Percentiles rank a stretch among this genome's conserved stretches.
phyloP scores from a whole-genome alignment of 2,888 invertebrate species.

The Elmis aenea region DNA sequence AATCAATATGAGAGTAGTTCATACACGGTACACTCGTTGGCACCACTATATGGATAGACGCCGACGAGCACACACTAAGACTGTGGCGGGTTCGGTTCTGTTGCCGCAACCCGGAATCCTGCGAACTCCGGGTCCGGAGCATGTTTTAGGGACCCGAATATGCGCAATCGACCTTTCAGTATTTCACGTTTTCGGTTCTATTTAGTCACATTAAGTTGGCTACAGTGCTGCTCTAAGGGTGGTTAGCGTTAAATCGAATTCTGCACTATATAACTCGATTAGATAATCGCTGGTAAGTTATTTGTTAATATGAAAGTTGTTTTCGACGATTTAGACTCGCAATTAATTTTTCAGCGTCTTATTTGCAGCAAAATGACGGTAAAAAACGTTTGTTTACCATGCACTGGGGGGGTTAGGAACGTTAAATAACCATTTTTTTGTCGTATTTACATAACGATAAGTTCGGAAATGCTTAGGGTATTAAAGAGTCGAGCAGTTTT shows the following conservation, averaged over 20 bases:
- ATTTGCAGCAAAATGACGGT: no score
- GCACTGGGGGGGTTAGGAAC: no score
- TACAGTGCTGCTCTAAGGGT: constrained; percentile 47
- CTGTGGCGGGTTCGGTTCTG: constrained; percentile 12
- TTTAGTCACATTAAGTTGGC: constrained; percentile 48
- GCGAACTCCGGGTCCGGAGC: constrained; percentile 25
- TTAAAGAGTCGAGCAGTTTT: no score
- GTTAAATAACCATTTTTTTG: no score
- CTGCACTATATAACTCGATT: constrained; percentile 30
- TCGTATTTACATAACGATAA: no score
- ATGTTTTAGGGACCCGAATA: constrained; percentile 32
- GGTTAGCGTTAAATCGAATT: constrained; percentile 40
- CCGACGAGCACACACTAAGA: constrained; percentile 28
- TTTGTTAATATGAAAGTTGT: constrained; percentile 6
- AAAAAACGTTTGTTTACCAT: no score
- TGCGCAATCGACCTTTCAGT: constrained; percentile 38
- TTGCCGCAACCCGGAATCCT: constrained; percentile 12
- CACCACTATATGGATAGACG: constrained; percentile 29
- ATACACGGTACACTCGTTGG: constrained; percentile 27
- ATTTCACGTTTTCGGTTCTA: constrained; percentile 46
- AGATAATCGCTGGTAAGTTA: constrained; percentile 29
- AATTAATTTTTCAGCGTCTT: no score
- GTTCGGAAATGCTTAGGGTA: no score
- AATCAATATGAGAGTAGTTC: constrained; percentile 38
- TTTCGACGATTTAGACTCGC: neutral